Conservation (phyloP, 2,888 invertebrate species). For the Dryocosmus kuriphilus region DNA sequence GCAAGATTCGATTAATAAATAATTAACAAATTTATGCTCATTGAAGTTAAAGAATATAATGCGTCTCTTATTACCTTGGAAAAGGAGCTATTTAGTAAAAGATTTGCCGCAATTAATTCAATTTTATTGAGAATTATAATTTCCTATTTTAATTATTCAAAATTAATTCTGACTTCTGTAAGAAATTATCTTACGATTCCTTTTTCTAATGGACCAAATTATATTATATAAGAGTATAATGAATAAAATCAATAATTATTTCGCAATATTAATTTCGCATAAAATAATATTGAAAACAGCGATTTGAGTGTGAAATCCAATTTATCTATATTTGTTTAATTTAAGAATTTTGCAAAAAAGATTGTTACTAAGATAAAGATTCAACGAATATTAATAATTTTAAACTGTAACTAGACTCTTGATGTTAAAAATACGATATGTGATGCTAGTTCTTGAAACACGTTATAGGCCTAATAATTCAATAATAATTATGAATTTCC, state of each 20-base stretch:
- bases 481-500: background rate
- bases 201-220: conserved; percentile 14
- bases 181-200: conserved; percentile 12
- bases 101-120: background rate
- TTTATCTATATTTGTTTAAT: background rate
- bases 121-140: background rate
- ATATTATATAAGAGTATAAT: background rate
- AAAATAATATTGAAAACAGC: background rate
- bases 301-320: background rate
- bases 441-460: conserved; percentile 6
- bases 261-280: background rate
- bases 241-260: background rate
- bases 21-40: no score
- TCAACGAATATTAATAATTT: background rate
- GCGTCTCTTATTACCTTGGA: background rate
- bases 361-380: background rate
- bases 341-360: background rate
- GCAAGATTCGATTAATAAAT: background rate
- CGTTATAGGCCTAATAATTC: background rate
- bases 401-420: background rate
- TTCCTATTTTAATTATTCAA: background rate
- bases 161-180: background rate
- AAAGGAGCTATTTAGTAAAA: background rate
- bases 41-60: no score
- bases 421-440: conserved; percentile 1